A percentile compares a stretch with the other conserved stretches of the same genome.
phyloP scores from a whole-genome alignment of 2,113 vertebrate genomes.

The Mystacornis crossleyi region DNA sequence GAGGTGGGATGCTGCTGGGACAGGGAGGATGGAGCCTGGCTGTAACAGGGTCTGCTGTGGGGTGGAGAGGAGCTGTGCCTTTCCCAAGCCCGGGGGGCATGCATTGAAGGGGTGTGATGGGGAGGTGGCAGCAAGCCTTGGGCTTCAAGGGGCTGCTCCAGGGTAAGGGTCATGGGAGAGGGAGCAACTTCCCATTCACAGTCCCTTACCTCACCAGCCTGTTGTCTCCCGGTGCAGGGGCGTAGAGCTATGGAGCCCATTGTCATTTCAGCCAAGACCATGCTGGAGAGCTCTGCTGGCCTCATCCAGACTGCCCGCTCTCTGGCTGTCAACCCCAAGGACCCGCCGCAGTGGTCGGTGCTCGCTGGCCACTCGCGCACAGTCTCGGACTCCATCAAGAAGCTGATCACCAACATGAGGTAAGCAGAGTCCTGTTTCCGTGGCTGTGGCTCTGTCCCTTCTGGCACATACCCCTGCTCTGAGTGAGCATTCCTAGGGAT shows the following conservation, averaged over 20 bases:
- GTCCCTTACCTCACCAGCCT: neutral
- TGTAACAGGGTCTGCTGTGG: neutral
- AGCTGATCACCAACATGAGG: conserved; percentile 98
- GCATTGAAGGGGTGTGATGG: neutral
- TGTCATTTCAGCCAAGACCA: conserved; percentile 86
- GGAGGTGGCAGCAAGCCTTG: neutral
- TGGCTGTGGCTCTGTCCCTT: neutral
- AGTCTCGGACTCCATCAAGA: conserved; percentile 97
- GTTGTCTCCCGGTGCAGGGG: conserved; percentile 73
- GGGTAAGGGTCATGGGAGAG: accelerated
- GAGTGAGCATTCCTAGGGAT: neutral
- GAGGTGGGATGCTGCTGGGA: conserved; percentile 76
- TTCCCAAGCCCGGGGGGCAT: neutral
- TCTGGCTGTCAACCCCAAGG: conserved; percentile 94
- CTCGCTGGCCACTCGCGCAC: conserved; percentile 94
- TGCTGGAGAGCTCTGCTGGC: conserved; percentile 93
- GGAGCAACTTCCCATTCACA: neutral
- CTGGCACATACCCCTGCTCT: neutral
- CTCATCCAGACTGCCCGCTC: conserved; percentile 94
- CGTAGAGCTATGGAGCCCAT: conserved; percentile 94
- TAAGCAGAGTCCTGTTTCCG: neutral
- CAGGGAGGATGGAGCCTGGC: neutral
- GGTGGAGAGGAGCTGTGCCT: neutral
- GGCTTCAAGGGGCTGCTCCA: neutral
- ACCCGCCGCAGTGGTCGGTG: conserved; percentile 94